Conservation (phyloP, 2,888 invertebrate species). For the Acrobasis suavella region DNA sequence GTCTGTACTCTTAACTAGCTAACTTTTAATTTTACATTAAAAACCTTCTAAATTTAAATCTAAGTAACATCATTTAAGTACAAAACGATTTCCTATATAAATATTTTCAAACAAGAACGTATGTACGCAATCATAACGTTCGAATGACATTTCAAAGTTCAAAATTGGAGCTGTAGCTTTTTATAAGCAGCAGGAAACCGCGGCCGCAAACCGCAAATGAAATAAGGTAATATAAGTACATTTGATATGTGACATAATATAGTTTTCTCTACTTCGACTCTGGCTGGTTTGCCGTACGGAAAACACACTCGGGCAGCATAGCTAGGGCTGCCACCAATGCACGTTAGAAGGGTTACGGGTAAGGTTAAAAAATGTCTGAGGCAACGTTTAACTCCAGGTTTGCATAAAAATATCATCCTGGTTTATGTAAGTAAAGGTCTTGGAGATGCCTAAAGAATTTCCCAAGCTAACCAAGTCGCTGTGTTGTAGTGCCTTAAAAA, state of each 20-base stretch:
- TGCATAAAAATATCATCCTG: too few relatives aligned
- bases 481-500: not conserved
- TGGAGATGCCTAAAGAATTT: too few relatives aligned
- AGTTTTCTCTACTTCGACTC: constrained; percentile 41
- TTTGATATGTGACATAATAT: constrained; percentile 42
- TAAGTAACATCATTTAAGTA: not conserved
- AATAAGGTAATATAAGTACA: not conserved
- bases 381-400: too few relatives aligned
- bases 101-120: not conserved
- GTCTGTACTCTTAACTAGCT: too few relatives aligned
- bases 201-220: constrained; percentile 43
- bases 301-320: constrained; percentile 26
- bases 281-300: constrained; percentile 32
- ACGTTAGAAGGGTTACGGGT: too few relatives aligned
- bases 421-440: too few relatives aligned
- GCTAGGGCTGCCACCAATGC: too few relatives aligned
- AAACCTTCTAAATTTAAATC: not conserved
- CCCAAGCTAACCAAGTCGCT: too few relatives aligned
- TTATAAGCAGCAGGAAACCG: constrained; percentile 30
- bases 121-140: constrained; percentile 13
- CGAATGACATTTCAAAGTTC: constrained; percentile 20
- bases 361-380: too few relatives aligned
- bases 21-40: too few relatives aligned
- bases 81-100: constrained; percentile 2
- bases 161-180: constrained; percentile 18